Conservation (phyloP, 2,113 vertebrate species). For the Elephantulus edwardii region DNA sequence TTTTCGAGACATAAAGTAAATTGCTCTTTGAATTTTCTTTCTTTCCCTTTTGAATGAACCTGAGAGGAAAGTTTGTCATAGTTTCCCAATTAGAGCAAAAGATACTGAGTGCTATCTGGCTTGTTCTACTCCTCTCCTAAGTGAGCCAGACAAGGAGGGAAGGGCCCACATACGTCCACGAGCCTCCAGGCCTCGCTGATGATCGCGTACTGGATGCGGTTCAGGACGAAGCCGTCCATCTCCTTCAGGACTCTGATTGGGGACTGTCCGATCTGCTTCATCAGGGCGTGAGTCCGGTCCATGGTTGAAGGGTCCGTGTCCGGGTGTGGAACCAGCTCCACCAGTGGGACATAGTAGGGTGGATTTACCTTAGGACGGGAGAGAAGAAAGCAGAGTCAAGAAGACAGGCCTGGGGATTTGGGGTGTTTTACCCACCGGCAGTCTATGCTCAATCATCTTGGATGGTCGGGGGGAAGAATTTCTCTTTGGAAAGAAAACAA, state of each 20-base stretch:
- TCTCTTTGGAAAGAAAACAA: not conserved
- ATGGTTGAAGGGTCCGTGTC: slow-evolving; percentile 87
- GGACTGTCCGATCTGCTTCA: slow-evolving; percentile 93
- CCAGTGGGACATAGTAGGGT: slow-evolving; percentile 93
- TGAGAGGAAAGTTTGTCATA: slow-evolving; percentile 19
- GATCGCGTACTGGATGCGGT: slow-evolving; percentile 95
- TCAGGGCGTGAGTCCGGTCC: slow-evolving; percentile 88
- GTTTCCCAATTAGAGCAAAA: slow-evolving; percentile 8
- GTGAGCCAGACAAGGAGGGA: not conserved
- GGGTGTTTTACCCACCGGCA: no score
- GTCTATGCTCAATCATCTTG: no score
- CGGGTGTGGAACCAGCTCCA: slow-evolving; percentile 97
- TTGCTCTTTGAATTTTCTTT: slow-evolving; percentile 44
- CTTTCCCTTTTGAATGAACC: slow-evolving; percentile 7
- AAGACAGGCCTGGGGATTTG: not conserved
- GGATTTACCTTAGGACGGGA: slow-evolving; percentile 91
- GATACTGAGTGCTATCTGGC: not conserved
- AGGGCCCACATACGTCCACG: slow-evolving; percentile 87
- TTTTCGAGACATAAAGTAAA: slow-evolving; percentile 48
- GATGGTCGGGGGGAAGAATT: no score
- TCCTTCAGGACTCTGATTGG: slow-evolving; percentile 92
- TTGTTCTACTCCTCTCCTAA: not conserved
- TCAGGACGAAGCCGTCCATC: slow-evolving; percentile 93
- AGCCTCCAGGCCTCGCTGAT: slow-evolving; percentile 97
- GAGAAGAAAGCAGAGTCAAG: not conserved